phyloP scores from a whole-genome alignment of 2,888 invertebrate genomes.

The Cerceris rybyensis region DNA sequence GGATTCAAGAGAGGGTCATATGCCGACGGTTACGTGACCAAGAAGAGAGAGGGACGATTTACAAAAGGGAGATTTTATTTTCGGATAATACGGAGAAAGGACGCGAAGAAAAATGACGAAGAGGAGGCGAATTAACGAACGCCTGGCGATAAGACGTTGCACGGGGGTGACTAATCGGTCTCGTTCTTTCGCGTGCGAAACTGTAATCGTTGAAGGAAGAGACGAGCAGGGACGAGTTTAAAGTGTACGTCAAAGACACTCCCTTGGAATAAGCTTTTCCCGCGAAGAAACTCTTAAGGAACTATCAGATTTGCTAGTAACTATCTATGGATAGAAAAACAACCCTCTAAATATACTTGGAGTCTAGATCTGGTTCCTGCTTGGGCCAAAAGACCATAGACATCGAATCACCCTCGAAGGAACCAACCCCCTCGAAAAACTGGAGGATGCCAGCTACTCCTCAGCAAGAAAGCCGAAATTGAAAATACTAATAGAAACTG shows the following conservation, averaged over 20 bases:
- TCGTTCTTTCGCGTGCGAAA: slow-evolving; percentile 2
- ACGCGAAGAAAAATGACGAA: slow-evolving; percentile 4
- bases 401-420: too few species aligned
- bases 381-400: too few species aligned
- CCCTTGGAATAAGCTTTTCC: too few species aligned
- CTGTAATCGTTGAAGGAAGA: neutral
- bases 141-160: slow-evolving; percentile 19
- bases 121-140: slow-evolving; percentile 30
- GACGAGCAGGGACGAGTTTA: slow-evolving; percentile 1
- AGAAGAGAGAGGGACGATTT: slow-evolving; percentile 4
- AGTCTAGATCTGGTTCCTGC: too few species aligned
- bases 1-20: slow-evolving; percentile 36
- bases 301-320: too few species aligned
- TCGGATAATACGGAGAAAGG: slow-evolving; percentile 6
- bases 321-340: too few species aligned
- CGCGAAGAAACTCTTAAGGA: too few species aligned
- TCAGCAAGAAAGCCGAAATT: too few species aligned
- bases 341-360: too few species aligned
- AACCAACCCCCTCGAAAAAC: too few species aligned
- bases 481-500: too few species aligned
- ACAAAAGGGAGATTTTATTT: slow-evolving; percentile 38
- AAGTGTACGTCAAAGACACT: slow-evolving; percentile 5
- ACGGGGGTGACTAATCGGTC: neutral
- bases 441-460: too few species aligned
- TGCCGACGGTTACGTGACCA: slow-evolving; percentile 49